phyloP scores from a whole-genome alignment of 2,888 invertebrate species.

The Rotaria magnacalcarata region DNA sequence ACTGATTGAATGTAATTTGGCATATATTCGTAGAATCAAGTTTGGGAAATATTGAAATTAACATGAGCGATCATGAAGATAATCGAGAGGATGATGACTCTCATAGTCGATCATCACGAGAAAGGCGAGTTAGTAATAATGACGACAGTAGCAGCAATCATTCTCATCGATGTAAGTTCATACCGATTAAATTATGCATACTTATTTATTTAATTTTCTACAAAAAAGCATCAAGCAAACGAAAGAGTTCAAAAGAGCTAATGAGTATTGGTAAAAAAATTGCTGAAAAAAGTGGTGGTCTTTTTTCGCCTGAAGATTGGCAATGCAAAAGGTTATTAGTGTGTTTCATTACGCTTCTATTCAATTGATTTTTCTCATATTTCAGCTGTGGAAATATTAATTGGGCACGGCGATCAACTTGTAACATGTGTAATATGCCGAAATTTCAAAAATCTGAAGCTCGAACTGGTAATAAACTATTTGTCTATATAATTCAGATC shows the following conservation, averaged over 20 bases:
- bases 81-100: neutral
- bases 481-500: neutral
- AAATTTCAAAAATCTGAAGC: constrained; percentile 88
- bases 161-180: constrained; percentile 13
- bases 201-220: neutral
- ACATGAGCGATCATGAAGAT: neutral
- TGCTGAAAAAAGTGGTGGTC: constrained; percentile 93
- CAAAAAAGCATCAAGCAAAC: neutral
- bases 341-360: neutral
- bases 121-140: neutral
- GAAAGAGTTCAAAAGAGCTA: neutral
- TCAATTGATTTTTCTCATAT: constrained; percentile 40
- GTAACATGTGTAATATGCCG: constrained; percentile 97
- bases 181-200: neutral
- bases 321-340: constrained; percentile 77
- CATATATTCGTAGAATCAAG: neutral
- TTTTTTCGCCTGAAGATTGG: constrained; percentile 97
- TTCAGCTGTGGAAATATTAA: constrained; percentile 91
- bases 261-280: constrained; percentile 85
- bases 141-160: neutral
- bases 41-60: neutral
- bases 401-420: constrained; percentile 89
- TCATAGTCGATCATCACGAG: neutral
- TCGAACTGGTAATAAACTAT: constrained; percentile 59
- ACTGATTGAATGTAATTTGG: neutral